These are phyloP conservation scores for Drosophila fulvimacula DNA, from an alignment of 2,888 invertebrate genomes.

Conservation along the genomic window DNA sequence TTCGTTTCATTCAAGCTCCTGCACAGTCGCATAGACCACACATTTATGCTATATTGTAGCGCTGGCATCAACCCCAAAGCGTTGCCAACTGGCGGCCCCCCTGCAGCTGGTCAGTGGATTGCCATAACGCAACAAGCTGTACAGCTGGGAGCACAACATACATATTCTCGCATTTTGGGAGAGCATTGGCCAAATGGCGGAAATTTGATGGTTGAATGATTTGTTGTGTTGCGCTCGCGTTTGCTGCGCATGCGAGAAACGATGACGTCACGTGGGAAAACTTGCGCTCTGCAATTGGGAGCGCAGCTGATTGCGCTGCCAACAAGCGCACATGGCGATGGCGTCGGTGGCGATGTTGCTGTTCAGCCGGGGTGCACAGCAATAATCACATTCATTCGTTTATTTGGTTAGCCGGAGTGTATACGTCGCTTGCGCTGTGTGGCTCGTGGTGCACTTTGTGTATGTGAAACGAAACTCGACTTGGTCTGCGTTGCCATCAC, in stretches of 20 bases:
- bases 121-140: constrained; percentile 1
- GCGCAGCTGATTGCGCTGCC: constrained; percentile 67
- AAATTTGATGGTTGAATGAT: constrained; percentile 23
- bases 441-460: constrained; percentile 19
- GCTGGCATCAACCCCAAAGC: constrained; percentile 5
- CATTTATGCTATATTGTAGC: background rate
- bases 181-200: constrained; percentile 28
- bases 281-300: constrained; percentile 10
- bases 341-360: constrained; percentile 17
- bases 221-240: constrained; percentile 21
- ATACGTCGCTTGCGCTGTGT: constrained; percentile 17
- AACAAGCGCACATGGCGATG: constrained; percentile 57
- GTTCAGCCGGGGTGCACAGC: constrained; percentile 28
- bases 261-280: constrained; percentile 71
- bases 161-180: constrained; percentile 33
- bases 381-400: constrained; percentile 69
- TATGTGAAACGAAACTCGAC: constrained; percentile 8
- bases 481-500: background rate
- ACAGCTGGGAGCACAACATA: constrained; percentile 19
- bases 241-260: constrained; percentile 62
- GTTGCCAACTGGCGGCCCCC: background rate
- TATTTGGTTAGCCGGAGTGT: constrained; percentile 52
- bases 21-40: background rate
- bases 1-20: background rate
- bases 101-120: background rate